A percentile compares a stretch with the other conserved stretches of the same genome.
These are phyloP conservation scores for Petrocephalus schoutedeni DNA, from an alignment of 2,797 vertebrate species.

Conservation along the genomic window DNA sequence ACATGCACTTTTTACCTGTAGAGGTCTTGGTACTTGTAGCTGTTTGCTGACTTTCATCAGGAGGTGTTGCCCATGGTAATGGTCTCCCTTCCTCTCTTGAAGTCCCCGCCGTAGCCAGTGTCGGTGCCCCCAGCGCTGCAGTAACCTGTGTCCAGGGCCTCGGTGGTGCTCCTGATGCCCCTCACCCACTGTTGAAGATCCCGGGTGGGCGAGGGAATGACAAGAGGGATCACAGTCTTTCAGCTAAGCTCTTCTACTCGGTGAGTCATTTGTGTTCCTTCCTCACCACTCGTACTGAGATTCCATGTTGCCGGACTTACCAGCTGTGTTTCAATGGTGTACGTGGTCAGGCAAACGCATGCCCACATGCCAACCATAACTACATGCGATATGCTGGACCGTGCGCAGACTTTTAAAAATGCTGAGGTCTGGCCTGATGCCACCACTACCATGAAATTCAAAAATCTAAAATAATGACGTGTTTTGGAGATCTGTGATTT, in stretches of 20 bases:
- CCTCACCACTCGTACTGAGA: not conserved
- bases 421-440: not conserved
- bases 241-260: conserved; percentile 92
- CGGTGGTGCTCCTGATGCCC: conserved; percentile 99
- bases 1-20: not conserved
- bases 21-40: not conserved
- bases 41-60: not conserved
- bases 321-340: not conserved
- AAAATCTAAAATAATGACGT: not conserved
- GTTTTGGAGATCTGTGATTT: too few relatives aligned
- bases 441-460: not conserved
- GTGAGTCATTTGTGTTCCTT: conserved; percentile 63
- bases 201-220: conserved; percentile 99
- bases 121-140: conserved; percentile 80
- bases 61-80: not conserved
- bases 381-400: not conserved
- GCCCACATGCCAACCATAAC: not conserved
- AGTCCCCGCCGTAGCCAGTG: conserved; percentile 66
- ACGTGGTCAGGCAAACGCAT: not conserved
- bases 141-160: conserved; percentile 99
- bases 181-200: conserved; percentile 99
- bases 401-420: not conserved
- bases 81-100: not conserved
- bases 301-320: not conserved
- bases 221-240: conserved; percentile 99